Evolutionary conservation across 2,888 invertebrate genomes (phyloP).

Genomic region (Ophion ellenae): DNA sequence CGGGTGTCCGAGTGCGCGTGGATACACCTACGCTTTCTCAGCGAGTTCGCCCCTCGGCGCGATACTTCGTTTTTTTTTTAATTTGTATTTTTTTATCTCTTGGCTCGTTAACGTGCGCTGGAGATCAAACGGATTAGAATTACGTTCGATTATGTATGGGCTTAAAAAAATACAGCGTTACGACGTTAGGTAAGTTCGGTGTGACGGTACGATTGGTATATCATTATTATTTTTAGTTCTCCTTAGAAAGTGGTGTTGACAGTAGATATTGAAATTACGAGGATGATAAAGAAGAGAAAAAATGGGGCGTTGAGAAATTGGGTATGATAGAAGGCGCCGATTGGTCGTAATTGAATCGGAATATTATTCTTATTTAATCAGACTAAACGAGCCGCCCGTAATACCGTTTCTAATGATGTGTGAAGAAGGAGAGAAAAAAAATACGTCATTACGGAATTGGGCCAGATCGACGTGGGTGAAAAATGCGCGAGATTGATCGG

Average conservation of each 20-base stretch:
- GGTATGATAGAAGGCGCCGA: background rate
- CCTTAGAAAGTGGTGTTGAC: background rate
- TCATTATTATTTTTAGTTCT: background rate
- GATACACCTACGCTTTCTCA: no score
- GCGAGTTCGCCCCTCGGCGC: background rate
- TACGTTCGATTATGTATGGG: background rate
- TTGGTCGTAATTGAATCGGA: background rate
- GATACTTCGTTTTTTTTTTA: background rate
- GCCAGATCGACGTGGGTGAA: background rate
- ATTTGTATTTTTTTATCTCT: no score
- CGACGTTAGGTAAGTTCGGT: background rate
- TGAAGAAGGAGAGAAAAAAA: background rate
- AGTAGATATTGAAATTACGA: background rate
- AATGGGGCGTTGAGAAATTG: background rate
- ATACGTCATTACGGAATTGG: background rate
- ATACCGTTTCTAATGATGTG: background rate
- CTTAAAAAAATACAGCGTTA: background rate
- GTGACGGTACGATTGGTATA: background rate
- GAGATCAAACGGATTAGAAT: background rate
- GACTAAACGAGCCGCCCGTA: background rate
- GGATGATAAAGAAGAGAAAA: background rate
- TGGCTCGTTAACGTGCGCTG: background rate
- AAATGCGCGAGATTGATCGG: background rate
- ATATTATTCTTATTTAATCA: background rate
- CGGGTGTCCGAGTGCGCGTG: background rate